Base-by-base conservation (phyloP, 2,113 vertebrate species). In the Chitala chitala region DNA sequence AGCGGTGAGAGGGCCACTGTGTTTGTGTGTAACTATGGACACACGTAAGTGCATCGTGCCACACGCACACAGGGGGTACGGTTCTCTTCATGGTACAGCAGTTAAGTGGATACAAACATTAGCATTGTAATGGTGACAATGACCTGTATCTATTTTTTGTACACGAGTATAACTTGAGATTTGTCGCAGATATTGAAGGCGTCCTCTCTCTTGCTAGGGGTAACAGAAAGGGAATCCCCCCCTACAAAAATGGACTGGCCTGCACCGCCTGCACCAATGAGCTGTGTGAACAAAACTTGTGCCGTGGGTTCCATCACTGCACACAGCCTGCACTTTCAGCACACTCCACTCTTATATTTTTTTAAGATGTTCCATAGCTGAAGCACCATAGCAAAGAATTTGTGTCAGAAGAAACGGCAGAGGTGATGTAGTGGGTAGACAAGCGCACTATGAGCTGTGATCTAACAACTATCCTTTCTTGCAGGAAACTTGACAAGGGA, bases 401-500 rank as follows among this genome's bases (percentile, higher is more conserved):
- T 59, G 5, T 54, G 9, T 9, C 17, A 54, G 17, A 54, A 7
- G 51, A 46, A 12, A 46, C 44, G 5, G 51, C 51, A 54, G 9
- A 54, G 5, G 20, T 17, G 20, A 17, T 4, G 5, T 9, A 7
- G 5, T n/a, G 20, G 5, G 51, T 4, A 54, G 17, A 9, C 17
- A 17, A 54, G n/a, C n/a, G n/a, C n/a, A 54, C 6, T 50, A 17
- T 51, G 22, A 36, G 10, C 12, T 72, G 24, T 12, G 1, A n/a
- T 6, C 8, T 48, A 63, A 50, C 38, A n/a, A n/a, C 5, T 40
- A 3, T 55, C 7, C 82, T 55, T 82, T 64, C 83, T 79, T 78
- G 59, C 85, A 94, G 94, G 36, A 71, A 89, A 83, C 72, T 2
- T 22, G 33, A 13, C 84, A 33, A 77, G 86, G 53, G 91, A 93